Conservation (phyloP, 2,888 invertebrate species). For the Leucoptera coffeella region DNA sequence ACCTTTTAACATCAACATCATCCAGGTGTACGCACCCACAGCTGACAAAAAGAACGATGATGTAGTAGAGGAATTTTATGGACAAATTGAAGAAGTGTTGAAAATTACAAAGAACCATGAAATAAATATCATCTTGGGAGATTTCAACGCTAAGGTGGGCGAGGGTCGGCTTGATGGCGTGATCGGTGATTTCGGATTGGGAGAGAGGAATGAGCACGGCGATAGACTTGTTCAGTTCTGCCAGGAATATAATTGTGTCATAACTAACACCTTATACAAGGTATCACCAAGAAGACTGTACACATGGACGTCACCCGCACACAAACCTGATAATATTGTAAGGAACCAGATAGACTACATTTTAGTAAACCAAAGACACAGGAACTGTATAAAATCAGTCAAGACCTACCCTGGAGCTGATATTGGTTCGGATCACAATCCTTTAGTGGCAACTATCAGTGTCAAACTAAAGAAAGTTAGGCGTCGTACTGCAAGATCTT, state of each 20-base stretch:
- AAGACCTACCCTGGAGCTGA: conserved; percentile 1
- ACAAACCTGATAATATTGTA: background rate
- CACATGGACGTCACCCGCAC: background rate
- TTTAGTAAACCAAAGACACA: background rate
- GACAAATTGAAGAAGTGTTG: background rate
- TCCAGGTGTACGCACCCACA: background rate
- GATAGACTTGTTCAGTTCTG: background rate
- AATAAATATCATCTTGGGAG: background rate
- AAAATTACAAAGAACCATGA: background rate
- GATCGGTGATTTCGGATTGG: background rate
- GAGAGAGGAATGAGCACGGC: background rate
- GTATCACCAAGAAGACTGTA: background rate
- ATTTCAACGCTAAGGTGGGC: background rate
- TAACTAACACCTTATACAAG: background rate
- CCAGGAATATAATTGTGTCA: background rate
- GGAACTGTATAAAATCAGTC: conserved; percentile 1
- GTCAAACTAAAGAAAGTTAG: no score
- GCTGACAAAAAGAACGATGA: background rate
- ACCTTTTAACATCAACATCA: background rate
- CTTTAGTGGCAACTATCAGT: no score
- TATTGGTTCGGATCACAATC: no score
- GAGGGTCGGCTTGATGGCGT: background rate
- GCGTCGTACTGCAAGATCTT: no score
- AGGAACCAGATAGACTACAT: background rate
- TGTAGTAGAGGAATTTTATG: background rate